phyloP scores from a whole-genome alignment of 2,888 invertebrate genomes.

The Dusona sp. region DNA sequence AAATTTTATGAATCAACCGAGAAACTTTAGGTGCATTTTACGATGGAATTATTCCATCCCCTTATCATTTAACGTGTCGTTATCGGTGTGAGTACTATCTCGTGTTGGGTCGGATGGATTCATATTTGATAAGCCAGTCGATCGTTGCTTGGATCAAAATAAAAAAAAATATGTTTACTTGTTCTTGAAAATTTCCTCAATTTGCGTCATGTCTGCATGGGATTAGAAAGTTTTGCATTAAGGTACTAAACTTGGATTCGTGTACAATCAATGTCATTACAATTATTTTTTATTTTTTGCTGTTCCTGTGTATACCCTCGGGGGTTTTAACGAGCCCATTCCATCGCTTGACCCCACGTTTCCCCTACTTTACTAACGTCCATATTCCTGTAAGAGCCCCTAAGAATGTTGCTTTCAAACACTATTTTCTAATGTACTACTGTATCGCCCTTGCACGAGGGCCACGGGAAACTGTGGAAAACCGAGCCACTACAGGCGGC shows the following conservation, averaged over 20 bases:
- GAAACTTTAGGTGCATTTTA: neutral
- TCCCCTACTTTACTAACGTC: too few relatives aligned
- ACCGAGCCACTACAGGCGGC: too few relatives aligned
- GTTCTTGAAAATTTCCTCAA: neutral
- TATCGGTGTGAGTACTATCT: conserved; percentile 42
- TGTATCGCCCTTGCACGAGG: too few relatives aligned
- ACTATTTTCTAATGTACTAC: too few relatives aligned
- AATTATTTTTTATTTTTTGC: too few relatives aligned
- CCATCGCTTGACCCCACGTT: too few relatives aligned
- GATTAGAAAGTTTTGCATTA: neutral
- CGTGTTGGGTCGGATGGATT: conserved; percentile 30
- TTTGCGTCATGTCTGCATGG: too few relatives aligned
- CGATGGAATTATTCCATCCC: neutral
- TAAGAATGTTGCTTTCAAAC: too few relatives aligned
- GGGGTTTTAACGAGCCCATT: too few relatives aligned
- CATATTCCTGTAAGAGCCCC: too few relatives aligned
- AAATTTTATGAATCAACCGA: neutral
- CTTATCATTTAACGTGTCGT: conserved; percentile 33
- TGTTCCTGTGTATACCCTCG: too few relatives aligned
- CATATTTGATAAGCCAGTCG: conserved; percentile 23
- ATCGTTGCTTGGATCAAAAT: conserved; percentile 18
- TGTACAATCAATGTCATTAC: neutral
- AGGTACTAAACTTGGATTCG: neutral
- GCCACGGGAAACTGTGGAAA: too few relatives aligned
- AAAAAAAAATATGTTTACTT: neutral